phyloP scores from a whole-genome alignment of 2,888 invertebrate species.

The Caenorhabditis angaria region DNA sequence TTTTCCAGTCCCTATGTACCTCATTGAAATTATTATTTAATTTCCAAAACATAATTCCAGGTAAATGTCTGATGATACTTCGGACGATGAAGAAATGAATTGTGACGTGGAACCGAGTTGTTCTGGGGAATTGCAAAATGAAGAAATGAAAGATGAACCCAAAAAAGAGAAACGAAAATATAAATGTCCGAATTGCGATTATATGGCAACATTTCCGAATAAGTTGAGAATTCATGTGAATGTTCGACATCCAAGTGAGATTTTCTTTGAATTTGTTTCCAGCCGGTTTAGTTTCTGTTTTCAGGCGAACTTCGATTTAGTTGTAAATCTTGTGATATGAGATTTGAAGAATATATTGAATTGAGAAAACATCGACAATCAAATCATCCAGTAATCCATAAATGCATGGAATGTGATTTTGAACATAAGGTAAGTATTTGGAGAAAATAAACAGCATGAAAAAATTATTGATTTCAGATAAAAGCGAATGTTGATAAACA shows the following conservation, averaged over 20 bases:
- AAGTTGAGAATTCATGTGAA: conserved; percentile 13
- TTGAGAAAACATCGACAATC: conserved; percentile 23
- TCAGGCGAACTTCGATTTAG: conserved; percentile 13
- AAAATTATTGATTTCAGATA: conserved; percentile 20
- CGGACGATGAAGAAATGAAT: too few relatives aligned
- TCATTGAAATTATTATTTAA: too few relatives aligned
- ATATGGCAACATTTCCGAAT: conserved; percentile 18
- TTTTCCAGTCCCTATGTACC: too few relatives aligned
- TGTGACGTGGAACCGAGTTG: too few relatives aligned
- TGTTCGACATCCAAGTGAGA: conserved; percentile 15
- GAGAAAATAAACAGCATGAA: background rate
- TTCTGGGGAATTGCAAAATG: conserved; percentile 6
- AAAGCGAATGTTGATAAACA: conserved; percentile 29
- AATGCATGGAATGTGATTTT: conserved; percentile 31
- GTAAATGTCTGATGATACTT: too few relatives aligned
- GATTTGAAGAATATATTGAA: conserved; percentile 18
- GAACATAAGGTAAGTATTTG: conserved; percentile 17
- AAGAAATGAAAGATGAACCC: conserved; percentile 3
- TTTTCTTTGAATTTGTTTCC: background rate
- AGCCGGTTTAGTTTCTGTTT: background rate
- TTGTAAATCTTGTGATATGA: conserved; percentile 17
- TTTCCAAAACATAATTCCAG: too few relatives aligned
- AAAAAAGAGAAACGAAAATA: background rate
- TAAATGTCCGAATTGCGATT: conserved; percentile 21
- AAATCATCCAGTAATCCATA: conserved; percentile 25